Evolutionary conservation across 2,888 invertebrate genomes (phyloP).

Genomic region (Byasa hedistus): DNA sequence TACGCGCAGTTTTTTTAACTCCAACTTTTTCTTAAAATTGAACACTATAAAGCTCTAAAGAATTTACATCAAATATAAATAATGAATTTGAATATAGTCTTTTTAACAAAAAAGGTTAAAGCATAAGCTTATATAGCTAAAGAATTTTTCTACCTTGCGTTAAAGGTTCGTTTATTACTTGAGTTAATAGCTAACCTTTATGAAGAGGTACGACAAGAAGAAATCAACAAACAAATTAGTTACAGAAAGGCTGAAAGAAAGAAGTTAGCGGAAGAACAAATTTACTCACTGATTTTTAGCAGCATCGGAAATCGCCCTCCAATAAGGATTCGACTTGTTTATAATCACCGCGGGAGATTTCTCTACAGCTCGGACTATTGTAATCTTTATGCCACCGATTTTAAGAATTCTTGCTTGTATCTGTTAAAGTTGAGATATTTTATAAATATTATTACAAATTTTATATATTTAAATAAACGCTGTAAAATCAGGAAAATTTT

Average conservation of each 20-base stretch:
- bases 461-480: too few species aligned
- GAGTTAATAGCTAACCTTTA: too few species aligned
- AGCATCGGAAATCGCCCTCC: constrained; percentile 5
- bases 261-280: background rate
- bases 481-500: too few species aligned
- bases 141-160: too few species aligned
- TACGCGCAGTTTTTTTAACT: too few species aligned
- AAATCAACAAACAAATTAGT: background rate
- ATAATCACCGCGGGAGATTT: constrained; percentile 13
- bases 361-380: constrained; percentile 8
- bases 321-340: constrained; percentile 14
- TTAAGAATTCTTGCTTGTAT: constrained; percentile 10
- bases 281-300: constrained; percentile 6
- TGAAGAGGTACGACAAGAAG: background rate
- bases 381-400: constrained; percentile 6
- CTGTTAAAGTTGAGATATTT: background rate
- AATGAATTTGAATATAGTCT: too few species aligned
- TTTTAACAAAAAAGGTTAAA: too few species aligned
- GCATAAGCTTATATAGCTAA: too few species aligned
- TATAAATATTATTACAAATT: background rate
- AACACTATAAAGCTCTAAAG: too few species aligned
- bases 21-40: too few species aligned
- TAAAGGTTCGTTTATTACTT: too few species aligned
- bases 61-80: too few species aligned
- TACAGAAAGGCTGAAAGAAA: background rate